Evolutionary conservation across 2,797 vertebrate species (phyloP), one percentile per base, ranked within the genome.

Genomic region (Toxotes lorentzi): DNA sequence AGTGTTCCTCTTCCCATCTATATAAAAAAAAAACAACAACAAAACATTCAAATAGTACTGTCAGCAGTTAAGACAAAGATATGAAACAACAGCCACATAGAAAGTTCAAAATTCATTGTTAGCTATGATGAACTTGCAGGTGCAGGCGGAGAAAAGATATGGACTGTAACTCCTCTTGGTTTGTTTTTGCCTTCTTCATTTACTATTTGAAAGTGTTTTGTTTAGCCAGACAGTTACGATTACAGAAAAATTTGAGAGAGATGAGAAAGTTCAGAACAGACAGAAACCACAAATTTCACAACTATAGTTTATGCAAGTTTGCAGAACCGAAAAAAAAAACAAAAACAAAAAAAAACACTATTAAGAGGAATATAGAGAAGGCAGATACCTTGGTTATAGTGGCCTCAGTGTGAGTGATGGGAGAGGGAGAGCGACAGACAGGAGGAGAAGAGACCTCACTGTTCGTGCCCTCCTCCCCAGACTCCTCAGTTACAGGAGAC

Each of bases 401-500:
- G 89, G 95, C 93, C 72, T 99, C 97, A 92, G 96, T 91, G 90
- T 96, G 94, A 95, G 96, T 94, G 95, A 97, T 94, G 83, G 97
- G 98, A 93, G 98, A 99, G 86, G 98, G 98, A 87, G 98, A 99
- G 88, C 97, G 96, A 94, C 97, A 99, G 83, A 96, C 94, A 65
- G 96, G 96, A 84, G 98, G 96, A 92, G 98, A 99, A 79, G 96
- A 99, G 79, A 99, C 93, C 91, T 99, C 98, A 88, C 98, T 99
- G 96, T 95, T 97, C 89, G 96, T 97, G 90, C 97, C 97, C 93
- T 99, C 98, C 95, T 99, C 98, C 93, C 98, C 98, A 90, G 98
- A 99, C 92, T 99, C 98, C 95, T 99, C 98, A 79, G 97, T 98
- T 91, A 99, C 98, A 88, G 98, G 98, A 83, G 98, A 99, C 89